Evolutionary conservation across 2,888 invertebrate genomes (phyloP).

Genomic region (Lampropteryx suffumata): DNA sequence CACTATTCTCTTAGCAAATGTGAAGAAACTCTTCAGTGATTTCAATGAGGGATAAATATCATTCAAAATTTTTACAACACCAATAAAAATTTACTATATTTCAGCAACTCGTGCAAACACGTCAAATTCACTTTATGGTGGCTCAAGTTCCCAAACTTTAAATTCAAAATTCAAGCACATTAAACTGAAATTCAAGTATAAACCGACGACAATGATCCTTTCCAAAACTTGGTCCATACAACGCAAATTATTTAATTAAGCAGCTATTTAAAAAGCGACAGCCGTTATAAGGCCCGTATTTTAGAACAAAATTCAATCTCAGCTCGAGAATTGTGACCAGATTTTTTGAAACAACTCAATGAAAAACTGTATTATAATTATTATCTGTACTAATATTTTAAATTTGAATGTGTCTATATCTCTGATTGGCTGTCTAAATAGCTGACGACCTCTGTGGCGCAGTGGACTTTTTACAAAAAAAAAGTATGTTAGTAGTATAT

Average conservation of each 20-base stretch:
- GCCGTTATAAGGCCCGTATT: background rate
- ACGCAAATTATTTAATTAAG: conserved; percentile 24
- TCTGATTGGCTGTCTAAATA: too few species aligned
- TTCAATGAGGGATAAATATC: background rate
- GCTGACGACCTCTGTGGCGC: too few species aligned
- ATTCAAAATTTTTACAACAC: background rate
- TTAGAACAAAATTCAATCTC: too few species aligned
- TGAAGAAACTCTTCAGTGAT: too few species aligned
- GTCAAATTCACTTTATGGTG: conserved; percentile 6
- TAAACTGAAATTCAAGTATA: conserved; percentile 11
- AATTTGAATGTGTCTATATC: too few species aligned
- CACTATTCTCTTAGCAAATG: too few species aligned
- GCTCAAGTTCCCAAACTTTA: background rate
- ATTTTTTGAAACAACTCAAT: too few species aligned
- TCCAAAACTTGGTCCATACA: conserved; percentile 17
- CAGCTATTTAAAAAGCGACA: background rate
- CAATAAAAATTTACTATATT: background rate
- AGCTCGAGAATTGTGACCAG: too few species aligned
- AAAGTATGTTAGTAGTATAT: too few species aligned
- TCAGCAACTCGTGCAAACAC: conserved; percentile 1
- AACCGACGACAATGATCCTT: conserved; percentile 17
- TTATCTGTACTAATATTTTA: too few species aligned
- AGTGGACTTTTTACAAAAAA: too few species aligned
- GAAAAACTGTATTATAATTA: too few species aligned
- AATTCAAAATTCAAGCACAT: conserved; percentile 9